A percentile compares a stretch with the other conserved stretches of the same genome.
phyloP scores from a whole-genome alignment of 2,797 vertebrate species.

The Melanotaenia boesemani region DNA sequence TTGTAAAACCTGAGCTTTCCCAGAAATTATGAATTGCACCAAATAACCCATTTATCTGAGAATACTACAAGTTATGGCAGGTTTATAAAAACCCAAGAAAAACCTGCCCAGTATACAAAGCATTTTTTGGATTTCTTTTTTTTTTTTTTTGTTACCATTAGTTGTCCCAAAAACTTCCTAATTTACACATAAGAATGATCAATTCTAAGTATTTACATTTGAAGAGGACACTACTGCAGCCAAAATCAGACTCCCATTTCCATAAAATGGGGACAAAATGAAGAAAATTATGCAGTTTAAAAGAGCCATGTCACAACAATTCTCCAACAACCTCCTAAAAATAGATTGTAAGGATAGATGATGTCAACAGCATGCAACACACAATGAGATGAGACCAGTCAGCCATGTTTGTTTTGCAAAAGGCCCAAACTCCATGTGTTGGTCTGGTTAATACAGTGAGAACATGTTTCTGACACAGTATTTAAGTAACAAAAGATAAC shows the following conservation, averaged over 20 bases:
- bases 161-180: slow-evolving; percentile 26
- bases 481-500: slow-evolving; percentile 51
- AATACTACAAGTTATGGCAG: slow-evolving; percentile 23
- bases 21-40: slow-evolving; percentile 29
- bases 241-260: slow-evolving; percentile 30
- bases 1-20: slow-evolving; percentile 27
- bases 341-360: slow-evolving; percentile 45
- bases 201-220: slow-evolving; percentile 66
- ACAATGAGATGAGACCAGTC: slow-evolving; percentile 48
- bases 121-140: neutral
- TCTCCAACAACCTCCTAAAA: slow-evolving; percentile 30
- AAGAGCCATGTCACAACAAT: slow-evolving; percentile 30
- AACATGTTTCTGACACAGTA: slow-evolving; percentile 10
- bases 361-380: slow-evolving; percentile 54
- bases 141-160: slow-evolving; percentile 5
- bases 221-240: slow-evolving; percentile 32
- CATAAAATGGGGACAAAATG: slow-evolving; percentile 37
- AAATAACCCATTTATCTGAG: slow-evolving; percentile 20
- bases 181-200: slow-evolving; percentile 44
- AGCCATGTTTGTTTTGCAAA: slow-evolving; percentile 46
- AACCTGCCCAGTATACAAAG: slow-evolving; percentile 45
- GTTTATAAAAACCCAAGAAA: slow-evolving; percentile 41
- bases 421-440: slow-evolving; percentile 26
- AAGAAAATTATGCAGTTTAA: slow-evolving; percentile 39
- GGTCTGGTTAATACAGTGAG: slow-evolving; percentile 36